Base-by-base conservation (phyloP, 2,888 invertebrate species). In the Polydrusus tereticollis region DNA sequence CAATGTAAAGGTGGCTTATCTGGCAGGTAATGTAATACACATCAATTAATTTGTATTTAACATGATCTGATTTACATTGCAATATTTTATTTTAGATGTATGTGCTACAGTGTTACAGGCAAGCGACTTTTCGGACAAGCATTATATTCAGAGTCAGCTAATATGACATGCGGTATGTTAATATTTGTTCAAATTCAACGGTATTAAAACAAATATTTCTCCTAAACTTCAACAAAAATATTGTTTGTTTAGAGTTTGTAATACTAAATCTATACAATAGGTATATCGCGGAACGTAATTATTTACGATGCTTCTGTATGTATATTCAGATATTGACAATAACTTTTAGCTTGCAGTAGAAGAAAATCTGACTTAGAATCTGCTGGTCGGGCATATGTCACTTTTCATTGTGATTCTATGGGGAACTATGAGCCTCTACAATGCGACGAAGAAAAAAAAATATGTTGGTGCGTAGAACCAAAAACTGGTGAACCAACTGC, bases 401-500 rank as follows among this genome's bases (percentile, higher is more conserved):
- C 89, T 2, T 85, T 92, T 16, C 93, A 92, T 81, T 93, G 93
- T 80, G 87, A 89, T 57, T 78, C 85, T 41, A 85, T 87, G 78
- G 93, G 93, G 18, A 91, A 92, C 84, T 93, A 89, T 81, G 92
- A 92, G 80, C 85, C 86, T 20, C 82, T 93, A 26, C 93, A 93
- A 80, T 93, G 92, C 79, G 90, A 91, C 81, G 73, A 78, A n/a
- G 67, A 72, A 14, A 86, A 87, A 66, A 90, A 89, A 1, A 80
- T 90, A 75, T 93, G 93, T 80, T 92, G 92, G 92, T 93, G 92
- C 82, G 90, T 88, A 1, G 87, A 90, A 36, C 85, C 87, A 0
- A 86, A 81, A 80, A 91, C 90, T 60, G 92, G 92, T 16, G 87
- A 89, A 76, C 87, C 90, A 1, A 84, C 81, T 41, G 86, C 88